Conservation (phyloP, 2,797 vertebrate genomes). For the Sebastes diploproa region DNA sequence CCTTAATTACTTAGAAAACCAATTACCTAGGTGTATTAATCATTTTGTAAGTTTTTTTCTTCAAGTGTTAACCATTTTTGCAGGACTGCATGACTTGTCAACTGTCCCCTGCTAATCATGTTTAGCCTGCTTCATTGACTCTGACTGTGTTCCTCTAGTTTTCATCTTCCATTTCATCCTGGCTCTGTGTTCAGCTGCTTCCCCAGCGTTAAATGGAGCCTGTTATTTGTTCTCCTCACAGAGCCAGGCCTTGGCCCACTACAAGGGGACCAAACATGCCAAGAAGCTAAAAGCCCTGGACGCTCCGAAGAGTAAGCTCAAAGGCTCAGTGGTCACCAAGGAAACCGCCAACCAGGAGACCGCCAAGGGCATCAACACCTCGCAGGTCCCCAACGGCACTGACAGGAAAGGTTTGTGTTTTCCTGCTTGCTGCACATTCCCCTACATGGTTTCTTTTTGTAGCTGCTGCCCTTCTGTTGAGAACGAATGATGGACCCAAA, state of each 20-base stretch:
- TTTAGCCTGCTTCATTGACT: conserved; percentile 27
- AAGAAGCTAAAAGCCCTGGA: conserved; percentile 99
- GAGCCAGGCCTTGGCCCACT: conserved; percentile 99
- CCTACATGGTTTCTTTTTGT: background rate
- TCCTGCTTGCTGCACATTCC: conserved; percentile 10
- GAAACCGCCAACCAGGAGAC: conserved; percentile 85
- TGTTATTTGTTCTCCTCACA: conserved; percentile 89
- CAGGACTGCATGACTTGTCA: background rate
- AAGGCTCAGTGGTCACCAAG: conserved; percentile 83
- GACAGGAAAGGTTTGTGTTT: conserved; percentile 93
- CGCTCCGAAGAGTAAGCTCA: conserved; percentile 94
- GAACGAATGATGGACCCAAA: background rate
- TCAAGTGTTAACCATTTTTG: background rate
- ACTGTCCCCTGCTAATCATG: conserved; percentile 28
- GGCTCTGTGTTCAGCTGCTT: conserved; percentile 20
- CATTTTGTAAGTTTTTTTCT: background rate
- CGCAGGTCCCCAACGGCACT: conserved; percentile 83
- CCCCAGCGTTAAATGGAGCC: conserved; percentile 80
- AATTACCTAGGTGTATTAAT: background rate
- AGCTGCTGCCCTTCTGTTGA: conserved; percentile 1
- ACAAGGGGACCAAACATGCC: conserved; percentile 99
- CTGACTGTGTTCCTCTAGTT: conserved; percentile 11
- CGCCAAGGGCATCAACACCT: conserved; percentile 85
- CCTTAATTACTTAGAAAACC: background rate
- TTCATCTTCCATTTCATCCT: conserved; percentile 45